Base-by-base conservation (phyloP, 2,797 vertebrate genomes). In the Iguana delicatissima region DNA sequence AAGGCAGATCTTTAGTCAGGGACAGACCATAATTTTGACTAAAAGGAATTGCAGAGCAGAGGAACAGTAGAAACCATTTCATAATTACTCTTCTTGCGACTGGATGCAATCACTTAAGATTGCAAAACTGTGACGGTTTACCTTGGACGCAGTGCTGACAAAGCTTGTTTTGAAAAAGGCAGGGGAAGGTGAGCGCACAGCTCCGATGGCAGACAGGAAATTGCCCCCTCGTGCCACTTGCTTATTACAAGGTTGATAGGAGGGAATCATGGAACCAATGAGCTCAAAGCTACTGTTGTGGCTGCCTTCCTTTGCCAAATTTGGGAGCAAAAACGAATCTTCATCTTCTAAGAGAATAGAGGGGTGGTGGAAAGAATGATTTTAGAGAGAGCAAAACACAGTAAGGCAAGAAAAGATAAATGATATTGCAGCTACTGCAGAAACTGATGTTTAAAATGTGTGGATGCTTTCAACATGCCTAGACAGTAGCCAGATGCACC, bases 281-380 rank as follows among this genome's bases (percentile, higher is more conserved):
- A 99, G 96, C 94, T 99, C 99, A 93, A 99, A 99, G 97, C 99
- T 99, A 97, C 99, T 99, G 96, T 99, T 99, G 94, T 99, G 98
- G 95, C 99, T 99, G 96, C 96, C 98, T 85, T 99, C 99, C 94
- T 99, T 99, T 0, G 96, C 97, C 81, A 98, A 95, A 0, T 95
- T 95, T 6, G 96, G 64, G 91, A 99, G 91, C 95, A 97, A 97
- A 87, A 98, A 98, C 7, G 98, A 99, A 6, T 99, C 99, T 46
- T 98, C 98, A 87, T 99, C 99, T 86, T 99, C 99, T 99, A 96
- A 84, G 91, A 85, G 91, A 52, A 92, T 62, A 6, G 59, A 6
- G 0, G 85, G 0, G 46, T 74, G 9, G 7, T 3, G 16, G 18
- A 35, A 29, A 59, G 5, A 85, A 1, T 2, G 13, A 8, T 57